Base-by-base conservation (phyloP, 2,888 invertebrate species). In the Leucophenga montana region DNA sequence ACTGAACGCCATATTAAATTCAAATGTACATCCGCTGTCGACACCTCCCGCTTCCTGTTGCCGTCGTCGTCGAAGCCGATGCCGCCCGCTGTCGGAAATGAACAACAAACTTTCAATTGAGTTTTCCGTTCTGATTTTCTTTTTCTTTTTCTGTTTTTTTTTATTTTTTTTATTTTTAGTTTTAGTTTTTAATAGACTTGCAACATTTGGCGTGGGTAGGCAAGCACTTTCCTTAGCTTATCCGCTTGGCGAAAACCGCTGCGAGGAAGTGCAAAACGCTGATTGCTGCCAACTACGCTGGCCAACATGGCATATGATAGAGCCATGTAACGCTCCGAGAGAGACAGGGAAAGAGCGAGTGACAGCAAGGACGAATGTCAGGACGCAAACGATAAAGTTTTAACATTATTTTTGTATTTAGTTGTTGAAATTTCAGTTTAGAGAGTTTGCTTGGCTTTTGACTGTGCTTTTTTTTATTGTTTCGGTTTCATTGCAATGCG, bases 41-140 rank as follows among this genome's bases (percentile, higher is more conserved):
- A 77, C 78, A 78, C 80, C 78, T 80, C 79, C 73, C 66, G 70
- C 31, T 75, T 80, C 79, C 78, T 75, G 65, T 48, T 67, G 53
- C 39, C 39, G 39, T 11, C 11, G 8, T 39, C 11, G 39, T 39
- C 39, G 39, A 11, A 1, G 39, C 11, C 9, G 39, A 39, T 39
- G 39, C 64, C 72, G 16, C 57, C 72, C 75, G 70, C 70, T 70
- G 48, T 66, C 82, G 79, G 79, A 79, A 81, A 77, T 77, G 83
- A 79, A 78, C 76, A 80, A 73, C 79, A 83, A 84, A 83, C 78
- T 83, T 84, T 73, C 75, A 83, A 83, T 84, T 83, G 83, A 84
- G 83, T 83, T 83, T 83, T 83, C 83, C 84, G 83, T 72, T 76
- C 61, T 39, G 61, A 61, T 61, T 61, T 61, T 61, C 61, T 61